Conservation (phyloP, 2,888 invertebrate genomes). For the Mesopsocus fuscifrons region DNA sequence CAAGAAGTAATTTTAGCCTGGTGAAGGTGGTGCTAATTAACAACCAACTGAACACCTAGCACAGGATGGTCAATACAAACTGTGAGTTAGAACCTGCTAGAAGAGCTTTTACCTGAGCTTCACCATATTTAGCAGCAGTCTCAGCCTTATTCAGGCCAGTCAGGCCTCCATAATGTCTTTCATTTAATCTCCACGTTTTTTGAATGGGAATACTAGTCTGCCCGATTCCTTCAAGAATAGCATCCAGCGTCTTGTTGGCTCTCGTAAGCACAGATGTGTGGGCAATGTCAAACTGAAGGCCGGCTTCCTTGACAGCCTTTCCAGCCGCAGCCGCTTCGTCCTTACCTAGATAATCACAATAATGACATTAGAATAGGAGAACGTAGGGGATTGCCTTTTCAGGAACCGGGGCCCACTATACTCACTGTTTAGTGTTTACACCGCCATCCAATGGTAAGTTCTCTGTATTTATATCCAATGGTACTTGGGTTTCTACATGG, state of each 20-base stretch:
- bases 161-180: slow-evolving; percentile 72
- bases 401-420: too few species aligned
- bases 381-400: too few species aligned
- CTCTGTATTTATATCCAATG: too few species aligned
- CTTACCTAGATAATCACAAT: slow-evolving; percentile 32
- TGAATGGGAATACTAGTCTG: slow-evolving; percentile 45
- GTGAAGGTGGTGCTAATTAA: too few species aligned
- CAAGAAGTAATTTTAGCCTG: too few species aligned
- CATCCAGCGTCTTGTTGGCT: slow-evolving; percentile 51
- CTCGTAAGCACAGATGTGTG: slow-evolving; percentile 64
- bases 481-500: too few species aligned
- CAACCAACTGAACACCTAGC: too few species aligned
- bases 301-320: slow-evolving; percentile 46
- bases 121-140: slow-evolving; percentile 69
- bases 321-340: slow-evolving; percentile 51
- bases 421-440: too few species aligned
- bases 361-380: neutral
- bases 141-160: slow-evolving; percentile 73
- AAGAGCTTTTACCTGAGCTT: slow-evolving; percentile 54
- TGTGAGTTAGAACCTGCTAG: too few species aligned
- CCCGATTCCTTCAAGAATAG: slow-evolving; percentile 44
- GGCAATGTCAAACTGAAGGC: slow-evolving; percentile 55
- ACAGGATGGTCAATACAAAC: too few species aligned
- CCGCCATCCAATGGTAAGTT: too few species aligned
- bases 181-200: slow-evolving; percentile 69